Evolutionary conservation across 1,140 invertebrate species (phyloP).

Genomic region (Solen grandis): DNA sequence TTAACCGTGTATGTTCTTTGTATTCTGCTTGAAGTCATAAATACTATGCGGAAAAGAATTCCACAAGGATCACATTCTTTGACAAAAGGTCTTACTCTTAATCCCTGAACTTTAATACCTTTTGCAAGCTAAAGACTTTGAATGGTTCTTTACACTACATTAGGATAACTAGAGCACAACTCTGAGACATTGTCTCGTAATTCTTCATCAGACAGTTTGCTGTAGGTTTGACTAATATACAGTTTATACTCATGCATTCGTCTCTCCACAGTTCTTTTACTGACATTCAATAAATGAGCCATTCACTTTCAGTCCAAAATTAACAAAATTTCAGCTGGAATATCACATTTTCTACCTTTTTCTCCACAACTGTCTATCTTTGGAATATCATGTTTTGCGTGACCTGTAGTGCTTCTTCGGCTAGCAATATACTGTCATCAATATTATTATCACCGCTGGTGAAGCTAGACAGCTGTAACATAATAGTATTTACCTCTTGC

Average conservation of each 20-base stretch:
- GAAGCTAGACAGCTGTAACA: not conserved
- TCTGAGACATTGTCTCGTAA: constrained; percentile 12
- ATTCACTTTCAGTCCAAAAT: constrained; percentile 2
- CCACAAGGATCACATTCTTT: constrained; percentile 26
- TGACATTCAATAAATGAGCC: not conserved
- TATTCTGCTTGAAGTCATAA: constrained; percentile 27
- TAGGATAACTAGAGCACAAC: constrained; percentile 20
- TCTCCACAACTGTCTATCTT: not conserved
- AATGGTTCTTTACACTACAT: constrained; percentile 35
- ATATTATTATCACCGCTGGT: not conserved
- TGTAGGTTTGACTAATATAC: not conserved
- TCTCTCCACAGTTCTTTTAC: constrained; percentile 8
- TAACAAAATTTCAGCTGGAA: not conserved
- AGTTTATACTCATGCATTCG: not conserved
- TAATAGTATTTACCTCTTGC: not conserved
- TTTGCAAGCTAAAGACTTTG: constrained; percentile 22
- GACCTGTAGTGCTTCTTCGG: not conserved
- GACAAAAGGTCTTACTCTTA: not conserved
- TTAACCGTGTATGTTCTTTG: constrained; percentile 26
- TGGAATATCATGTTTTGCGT: not conserved
- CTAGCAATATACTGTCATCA: not conserved
- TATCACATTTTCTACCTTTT: not conserved
- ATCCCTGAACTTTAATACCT: constrained; percentile 14
- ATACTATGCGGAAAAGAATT: constrained; percentile 19
- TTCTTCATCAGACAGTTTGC: not conserved